These are phyloP conservation scores for Gymnothorax reevesii DNA, from an alignment of 2,797 vertebrate genomes.

Conservation along the genomic window DNA sequence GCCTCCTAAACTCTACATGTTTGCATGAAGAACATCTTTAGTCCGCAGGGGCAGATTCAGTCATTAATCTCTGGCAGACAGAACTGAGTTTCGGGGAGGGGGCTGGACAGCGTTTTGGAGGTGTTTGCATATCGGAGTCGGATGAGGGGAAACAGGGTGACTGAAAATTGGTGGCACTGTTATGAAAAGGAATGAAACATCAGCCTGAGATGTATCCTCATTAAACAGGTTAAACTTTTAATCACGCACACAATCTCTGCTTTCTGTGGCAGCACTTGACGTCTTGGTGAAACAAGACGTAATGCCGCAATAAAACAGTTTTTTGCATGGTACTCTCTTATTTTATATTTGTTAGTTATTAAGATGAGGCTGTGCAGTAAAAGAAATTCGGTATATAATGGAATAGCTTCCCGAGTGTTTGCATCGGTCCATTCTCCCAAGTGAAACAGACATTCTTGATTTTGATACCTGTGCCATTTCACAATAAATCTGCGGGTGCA, in stretches of 20 bases:
- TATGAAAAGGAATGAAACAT: background rate
- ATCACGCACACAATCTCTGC: background rate
- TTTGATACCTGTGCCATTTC: no score
- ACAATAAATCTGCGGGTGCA: no score
- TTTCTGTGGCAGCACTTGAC: background rate
- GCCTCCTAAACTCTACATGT: constrained; percentile 9
- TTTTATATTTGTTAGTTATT: no score
- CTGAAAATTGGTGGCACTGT: background rate
- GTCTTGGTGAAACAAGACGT: background rate
- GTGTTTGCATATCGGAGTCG: background rate
- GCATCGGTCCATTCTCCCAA: no score
- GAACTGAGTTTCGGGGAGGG: constrained; percentile 17
- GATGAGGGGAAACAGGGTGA: background rate
- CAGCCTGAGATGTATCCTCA: background rate
- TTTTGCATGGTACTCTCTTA: no score
- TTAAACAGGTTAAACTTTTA: background rate
- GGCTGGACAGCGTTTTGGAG: background rate
- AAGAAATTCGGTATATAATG: no score
- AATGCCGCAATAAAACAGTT: no score
- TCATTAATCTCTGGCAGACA: background rate
- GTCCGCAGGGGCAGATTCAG: constrained; percentile 10
- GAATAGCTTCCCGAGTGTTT: no score
- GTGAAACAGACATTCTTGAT: no score
- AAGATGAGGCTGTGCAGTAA: no score
- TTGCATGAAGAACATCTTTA: constrained; percentile 9